Percentiles rank a stretch among this genome's conserved stretches.
Evolutionary conservation across 2,888 invertebrate species (phyloP).

Genomic region (Melieria crassipennis): DNA sequence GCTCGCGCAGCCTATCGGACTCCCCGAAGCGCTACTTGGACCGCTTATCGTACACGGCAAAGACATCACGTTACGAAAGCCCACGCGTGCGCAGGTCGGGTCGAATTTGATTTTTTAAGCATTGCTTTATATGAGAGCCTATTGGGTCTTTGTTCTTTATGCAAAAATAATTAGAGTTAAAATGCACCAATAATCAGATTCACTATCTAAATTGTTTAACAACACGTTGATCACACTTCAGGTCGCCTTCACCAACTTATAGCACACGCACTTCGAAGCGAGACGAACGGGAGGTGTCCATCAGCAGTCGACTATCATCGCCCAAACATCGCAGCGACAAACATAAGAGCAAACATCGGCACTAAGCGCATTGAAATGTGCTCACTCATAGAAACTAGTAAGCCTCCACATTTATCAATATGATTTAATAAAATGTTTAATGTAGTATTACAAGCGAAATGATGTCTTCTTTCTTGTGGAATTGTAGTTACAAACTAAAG

Average conservation of each 20-base stretch:
- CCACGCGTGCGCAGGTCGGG: constrained; percentile 49
- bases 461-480: too few species aligned
- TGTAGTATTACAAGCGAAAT: too few species aligned
- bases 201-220: too few species aligned
- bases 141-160: too few species aligned
- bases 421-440: background rate
- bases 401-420: background rate
- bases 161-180: too few species aligned
- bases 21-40: constrained; percentile 60
- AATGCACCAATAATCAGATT: too few species aligned
- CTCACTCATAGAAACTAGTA: too few species aligned
- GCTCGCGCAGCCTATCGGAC: constrained; percentile 54
- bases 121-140: background rate
- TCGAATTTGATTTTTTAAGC: constrained; percentile 8
- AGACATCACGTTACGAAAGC: constrained; percentile 54
- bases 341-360: constrained; percentile 66
- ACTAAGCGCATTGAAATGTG: constrained; percentile 46
- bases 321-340: constrained; percentile 62
- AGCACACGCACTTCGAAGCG: constrained; percentile 46
- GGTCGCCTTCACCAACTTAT: background rate
- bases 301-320: constrained; percentile 57
- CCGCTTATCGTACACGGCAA: constrained; percentile 43
- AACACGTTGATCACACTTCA: background rate
- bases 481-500: too few species aligned
- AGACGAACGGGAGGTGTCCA: constrained; percentile 57